Percentiles rank a stretch among this genome's conserved stretches.
phyloP scores from a whole-genome alignment of 1,140 invertebrate genomes.

The Cyphomyrmex costatus region DNA sequence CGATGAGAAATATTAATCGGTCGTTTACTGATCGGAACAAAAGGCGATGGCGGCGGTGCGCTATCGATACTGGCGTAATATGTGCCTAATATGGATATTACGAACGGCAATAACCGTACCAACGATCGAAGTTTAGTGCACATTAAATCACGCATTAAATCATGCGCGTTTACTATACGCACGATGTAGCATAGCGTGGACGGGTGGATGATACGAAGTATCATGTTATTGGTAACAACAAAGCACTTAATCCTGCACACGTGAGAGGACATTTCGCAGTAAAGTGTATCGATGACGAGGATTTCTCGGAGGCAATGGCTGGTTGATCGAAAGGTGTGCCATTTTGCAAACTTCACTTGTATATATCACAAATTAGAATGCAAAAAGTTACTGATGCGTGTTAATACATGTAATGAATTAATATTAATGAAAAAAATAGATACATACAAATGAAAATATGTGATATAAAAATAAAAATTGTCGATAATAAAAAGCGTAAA shows the following conservation, averaged over 20 bases:
- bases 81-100: conserved; percentile 47
- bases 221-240: conserved; percentile 42
- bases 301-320: conserved; percentile 42
- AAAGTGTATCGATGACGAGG: conserved; percentile 52
- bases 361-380: neutral
- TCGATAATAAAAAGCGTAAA: neutral
- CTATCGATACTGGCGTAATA: conserved; percentile 6
- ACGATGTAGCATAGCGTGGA: conserved; percentile 32
- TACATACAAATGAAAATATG: too few species aligned
- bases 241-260: conserved; percentile 32
- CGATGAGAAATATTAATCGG: conserved; percentile 22
- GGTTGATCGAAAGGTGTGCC: conserved; percentile 24
- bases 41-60: neutral
- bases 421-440: too few species aligned
- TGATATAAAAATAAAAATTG: neutral
- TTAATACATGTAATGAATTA: too few species aligned
- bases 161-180: conserved; percentile 13
- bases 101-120: conserved; percentile 23
- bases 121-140: conserved; percentile 47
- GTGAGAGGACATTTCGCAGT: conserved; percentile 37
- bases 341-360: conserved; percentile 26
- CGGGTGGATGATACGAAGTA: conserved; percentile 37
- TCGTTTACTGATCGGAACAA: conserved; percentile 13
- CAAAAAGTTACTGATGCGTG: neutral
- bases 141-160: conserved; percentile 62